Base-by-base conservation (phyloP, 1,140 invertebrate genomes). In the Epicauta chinensis region DNA sequence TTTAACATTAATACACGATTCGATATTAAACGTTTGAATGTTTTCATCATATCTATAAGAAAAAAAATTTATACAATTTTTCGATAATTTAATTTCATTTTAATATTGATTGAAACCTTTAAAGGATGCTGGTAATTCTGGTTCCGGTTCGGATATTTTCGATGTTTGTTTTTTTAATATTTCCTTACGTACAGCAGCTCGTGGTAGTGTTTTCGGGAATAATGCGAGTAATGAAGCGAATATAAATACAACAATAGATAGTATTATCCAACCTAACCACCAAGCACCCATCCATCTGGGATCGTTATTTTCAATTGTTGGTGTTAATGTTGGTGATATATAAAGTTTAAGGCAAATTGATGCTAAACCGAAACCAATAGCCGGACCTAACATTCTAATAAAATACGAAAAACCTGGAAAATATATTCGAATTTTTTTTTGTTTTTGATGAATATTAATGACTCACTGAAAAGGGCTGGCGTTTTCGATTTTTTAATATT, bases 191-290 rank as follows among this genome's bases (percentile, higher is more conserved):
- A 79, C 75, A 2, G 75, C 76, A 0, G 81, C 80, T 32, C 80
- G 66, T 0, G 82, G 82, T 29, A 85, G 60, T 1, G 79, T 77
- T 62, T 81, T 81, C 5, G 83, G 83, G 55, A 85, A 84, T 29
- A 85, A 69, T 0, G 80, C 75, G 2, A 85, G 70, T n/a, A 84
- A 67, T 4, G 77, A 74, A 0, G 81, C 77, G 17, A 82, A 80
- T 14, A 83, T 43, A n/a, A 81, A 73, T 0, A 86, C 71, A 2
- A 83, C 59, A 0, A 76, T 63, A n/a, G 80, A 84, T 45, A 86
- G 71, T 7, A 87, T 75, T 17, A 87, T 76, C 86, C 77, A 89
- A 15, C 89, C 89, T 16, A 87, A 57, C 86, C 85, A 89, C 86
- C 85, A 89, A 9, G 85, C 85, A 1, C 86, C 86, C 13, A 87